A percentile compares a stretch with the other conserved stretches of the same genome.
Evolutionary conservation across 2,113 vertebrate species (phyloP).

Genomic region (Chionis minor): DNA sequence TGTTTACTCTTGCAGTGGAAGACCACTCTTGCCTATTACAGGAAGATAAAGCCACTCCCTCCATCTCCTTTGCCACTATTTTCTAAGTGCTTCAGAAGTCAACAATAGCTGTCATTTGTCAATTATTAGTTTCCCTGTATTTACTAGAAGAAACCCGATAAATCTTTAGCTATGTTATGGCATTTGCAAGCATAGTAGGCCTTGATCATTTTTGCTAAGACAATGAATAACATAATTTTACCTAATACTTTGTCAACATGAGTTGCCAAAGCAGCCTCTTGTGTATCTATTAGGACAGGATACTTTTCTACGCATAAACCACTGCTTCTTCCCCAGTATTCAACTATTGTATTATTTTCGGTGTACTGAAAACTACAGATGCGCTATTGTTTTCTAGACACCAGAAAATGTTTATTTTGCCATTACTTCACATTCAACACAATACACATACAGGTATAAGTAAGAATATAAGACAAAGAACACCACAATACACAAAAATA

Average conservation of each 20-base stretch:
- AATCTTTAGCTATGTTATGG: background rate
- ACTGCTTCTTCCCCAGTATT: background rate
- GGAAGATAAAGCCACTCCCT: rapidly evolving
- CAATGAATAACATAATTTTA: background rate
- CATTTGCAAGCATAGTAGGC: background rate
- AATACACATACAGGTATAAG: background rate
- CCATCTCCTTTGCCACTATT: background rate
- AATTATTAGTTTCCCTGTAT: background rate
- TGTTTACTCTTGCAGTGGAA: background rate
- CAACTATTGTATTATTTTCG: background rate
- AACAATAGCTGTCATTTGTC: background rate
- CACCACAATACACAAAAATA: background rate
- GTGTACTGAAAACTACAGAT: background rate
- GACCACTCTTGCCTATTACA: rapidly evolving
- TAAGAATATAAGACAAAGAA: background rate
- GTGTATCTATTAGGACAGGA: background rate
- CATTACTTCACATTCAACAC: background rate
- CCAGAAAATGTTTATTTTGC: background rate
- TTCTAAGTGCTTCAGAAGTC: background rate
- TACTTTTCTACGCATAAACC: background rate
- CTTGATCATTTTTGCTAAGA: background rate
- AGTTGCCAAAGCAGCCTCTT: background rate
- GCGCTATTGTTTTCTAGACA: background rate
- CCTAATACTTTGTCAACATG: background rate
- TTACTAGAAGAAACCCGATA: background rate